Percentiles rank a stretch among this genome's conserved stretches.
Evolutionary conservation across 2,113 vertebrate species (phyloP).

Genomic region (Diphyllodes magnificus): DNA sequence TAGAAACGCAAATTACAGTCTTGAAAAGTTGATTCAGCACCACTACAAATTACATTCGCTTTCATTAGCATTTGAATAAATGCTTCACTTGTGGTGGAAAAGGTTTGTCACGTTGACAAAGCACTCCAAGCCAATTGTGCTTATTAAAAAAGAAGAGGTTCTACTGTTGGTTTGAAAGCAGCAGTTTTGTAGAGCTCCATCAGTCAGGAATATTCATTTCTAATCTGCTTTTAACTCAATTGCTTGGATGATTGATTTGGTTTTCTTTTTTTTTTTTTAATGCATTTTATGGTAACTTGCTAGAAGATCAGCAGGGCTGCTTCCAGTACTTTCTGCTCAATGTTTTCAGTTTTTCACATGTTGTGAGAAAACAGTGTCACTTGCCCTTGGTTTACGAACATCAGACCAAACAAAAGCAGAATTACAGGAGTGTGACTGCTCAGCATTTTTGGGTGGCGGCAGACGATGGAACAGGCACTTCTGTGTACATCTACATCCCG

Average conservation of each 20-base stretch:
- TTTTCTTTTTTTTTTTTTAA: background rate
- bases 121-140: background rate
- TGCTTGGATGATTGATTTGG: background rate
- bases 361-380: background rate
- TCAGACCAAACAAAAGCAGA: background rate
- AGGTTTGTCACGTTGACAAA: background rate
- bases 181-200: background rate
- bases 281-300: background rate
- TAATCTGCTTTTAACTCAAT: background rate
- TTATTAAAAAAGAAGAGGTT: slow-evolving; percentile 1
- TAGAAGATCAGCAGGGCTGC: background rate
- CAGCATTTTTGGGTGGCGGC: background rate
- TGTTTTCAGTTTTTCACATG: background rate
- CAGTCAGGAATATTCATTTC: background rate
- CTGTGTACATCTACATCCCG: fast-evolving
- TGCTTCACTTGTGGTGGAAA: background rate
- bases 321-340: background rate
- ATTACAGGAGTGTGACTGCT: background rate
- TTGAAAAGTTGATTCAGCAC: slow-evolving; percentile 29
- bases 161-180: background rate
- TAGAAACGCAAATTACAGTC: background rate
- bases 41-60: background rate
- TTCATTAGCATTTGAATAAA: slow-evolving; percentile 37
- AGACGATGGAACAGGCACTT: background rate
- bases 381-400: background rate